These are phyloP conservation scores for Drosophila phalerata DNA, from an alignment of 2,888 invertebrate species.

Conservation along the genomic window DNA sequence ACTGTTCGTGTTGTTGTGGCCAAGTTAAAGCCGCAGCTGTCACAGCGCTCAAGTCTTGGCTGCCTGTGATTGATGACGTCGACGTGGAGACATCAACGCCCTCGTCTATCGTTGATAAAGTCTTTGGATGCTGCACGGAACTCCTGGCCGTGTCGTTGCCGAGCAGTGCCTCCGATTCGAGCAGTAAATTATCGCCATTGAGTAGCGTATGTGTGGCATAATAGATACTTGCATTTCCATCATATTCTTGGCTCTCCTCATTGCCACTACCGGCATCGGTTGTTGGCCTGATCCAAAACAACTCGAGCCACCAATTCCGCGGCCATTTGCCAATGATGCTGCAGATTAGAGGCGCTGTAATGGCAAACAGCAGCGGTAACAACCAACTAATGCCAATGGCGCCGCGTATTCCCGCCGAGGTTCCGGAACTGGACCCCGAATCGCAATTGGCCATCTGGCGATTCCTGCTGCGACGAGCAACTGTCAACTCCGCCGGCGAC, in stretches of 20 bases:
- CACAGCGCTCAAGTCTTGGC: conserved; percentile 40
- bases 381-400: conserved; percentile 86
- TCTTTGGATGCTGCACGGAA: neutral
- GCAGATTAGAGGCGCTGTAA: conserved; percentile 85
- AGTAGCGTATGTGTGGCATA: conserved; percentile 70
- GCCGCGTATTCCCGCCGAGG: conserved; percentile 83
- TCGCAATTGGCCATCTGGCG: conserved; percentile 7
- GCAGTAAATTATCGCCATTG: conserved; percentile 81
- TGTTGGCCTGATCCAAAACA: conserved; percentile 61
- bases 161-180: conserved; percentile 71
- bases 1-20: conserved; percentile 51
- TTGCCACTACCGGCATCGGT: conserved; percentile 55
- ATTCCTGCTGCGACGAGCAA: conserved; percentile 19
- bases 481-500: conserved; percentile 48
- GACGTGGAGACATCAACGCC: conserved; percentile 46
- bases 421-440: neutral
- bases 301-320: conserved; percentile 89
- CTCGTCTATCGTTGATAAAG: conserved; percentile 29
- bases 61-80: conserved; percentile 64
- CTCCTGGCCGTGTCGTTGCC: conserved; percentile 41
- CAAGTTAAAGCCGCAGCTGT: conserved; percentile 67
- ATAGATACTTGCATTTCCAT: conserved; percentile 43
- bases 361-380: conserved; percentile 84
- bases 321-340: conserved; percentile 85
- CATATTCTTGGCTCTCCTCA: conserved; percentile 43